These are phyloP conservation scores for Oncorhynchus clarkii DNA, from an alignment of 2,113 vertebrate genomes.

Conservation along the genomic window DNA sequence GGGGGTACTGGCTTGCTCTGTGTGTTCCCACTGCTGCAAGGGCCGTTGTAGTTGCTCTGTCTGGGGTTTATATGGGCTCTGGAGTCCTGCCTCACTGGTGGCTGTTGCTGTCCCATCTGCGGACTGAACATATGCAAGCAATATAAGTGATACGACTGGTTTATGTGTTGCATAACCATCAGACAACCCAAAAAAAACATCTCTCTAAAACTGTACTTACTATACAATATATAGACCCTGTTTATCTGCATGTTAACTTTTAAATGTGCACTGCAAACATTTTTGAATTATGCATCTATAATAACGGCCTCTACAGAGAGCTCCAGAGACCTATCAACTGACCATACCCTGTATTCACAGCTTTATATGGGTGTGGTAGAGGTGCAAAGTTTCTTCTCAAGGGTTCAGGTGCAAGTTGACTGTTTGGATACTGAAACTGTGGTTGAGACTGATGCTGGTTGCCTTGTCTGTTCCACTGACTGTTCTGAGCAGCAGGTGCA, in stretches of 20 bases:
- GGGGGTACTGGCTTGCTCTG: constrained; percentile 34
- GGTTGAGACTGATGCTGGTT: constrained; percentile 35
- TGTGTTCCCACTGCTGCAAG: constrained; percentile 16
- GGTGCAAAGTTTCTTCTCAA: constrained; percentile 29
- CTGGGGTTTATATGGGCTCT: constrained; percentile 19
- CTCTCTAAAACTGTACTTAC: too few relatives aligned
- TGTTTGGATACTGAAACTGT: constrained; percentile 33
- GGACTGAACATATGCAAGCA: constrained; percentile 46
- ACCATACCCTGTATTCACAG: constrained; percentile 54
- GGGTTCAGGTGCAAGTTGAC: constrained; percentile 39
- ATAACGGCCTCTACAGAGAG: too few relatives aligned
- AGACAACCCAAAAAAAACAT: too few relatives aligned
- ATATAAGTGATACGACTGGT: neutral
- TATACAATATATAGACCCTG: too few relatives aligned
- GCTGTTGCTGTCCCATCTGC: constrained; percentile 22
- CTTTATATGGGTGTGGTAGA: constrained; percentile 59
- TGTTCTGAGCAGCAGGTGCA: constrained; percentile 35
- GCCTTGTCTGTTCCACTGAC: constrained; percentile 54
- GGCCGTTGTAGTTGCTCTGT: constrained; percentile 38
- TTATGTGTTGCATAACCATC: too few relatives aligned
- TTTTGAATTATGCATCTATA: too few relatives aligned
- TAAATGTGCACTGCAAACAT: too few relatives aligned
- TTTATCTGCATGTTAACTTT: too few relatives aligned
- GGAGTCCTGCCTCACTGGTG: constrained; percentile 37
- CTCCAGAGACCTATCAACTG: neutral